Percentiles rank a stretch among this genome's conserved stretches.
phyloP scores from a whole-genome alignment of 2,888 invertebrate genomes.

The Troides oblongomaculatus region DNA sequence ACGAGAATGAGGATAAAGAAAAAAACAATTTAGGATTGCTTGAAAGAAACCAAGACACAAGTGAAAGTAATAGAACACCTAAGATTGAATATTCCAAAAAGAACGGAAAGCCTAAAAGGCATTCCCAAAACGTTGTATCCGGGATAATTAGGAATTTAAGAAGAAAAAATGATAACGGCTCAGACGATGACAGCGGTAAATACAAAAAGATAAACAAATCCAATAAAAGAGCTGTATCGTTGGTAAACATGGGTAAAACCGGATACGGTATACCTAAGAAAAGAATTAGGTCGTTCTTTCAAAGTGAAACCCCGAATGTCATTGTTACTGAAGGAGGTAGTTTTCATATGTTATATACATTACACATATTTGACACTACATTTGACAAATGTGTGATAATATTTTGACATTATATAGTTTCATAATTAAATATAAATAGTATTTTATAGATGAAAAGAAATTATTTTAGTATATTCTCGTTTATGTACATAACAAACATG shows the following conservation, averaged over 20 bases:
- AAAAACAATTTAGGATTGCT: constrained; percentile 64
- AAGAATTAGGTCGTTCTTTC: constrained; percentile 68
- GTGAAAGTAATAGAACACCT: constrained; percentile 40
- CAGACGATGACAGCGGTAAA: constrained; percentile 71
- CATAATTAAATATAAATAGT: too few species aligned
- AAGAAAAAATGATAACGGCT: constrained; percentile 60
- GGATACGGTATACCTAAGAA: constrained; percentile 61
- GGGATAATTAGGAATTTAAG: constrained; percentile 64
- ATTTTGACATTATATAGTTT: constrained; percentile 3
- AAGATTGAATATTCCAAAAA: constrained; percentile 66
- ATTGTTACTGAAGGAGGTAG: constrained; percentile 79
- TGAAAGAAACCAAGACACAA: constrained; percentile 58
- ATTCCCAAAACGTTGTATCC: constrained; percentile 58
- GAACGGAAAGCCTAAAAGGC: constrained; percentile 59
- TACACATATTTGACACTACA: constrained; percentile 31
- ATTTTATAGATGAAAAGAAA: too few species aligned
- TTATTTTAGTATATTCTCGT: too few species aligned
- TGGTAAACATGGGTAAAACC: constrained; percentile 64
- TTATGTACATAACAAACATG: background rate
- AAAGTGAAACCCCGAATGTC: constrained; percentile 71
- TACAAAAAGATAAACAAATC: constrained; percentile 74
- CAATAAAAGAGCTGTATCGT: constrained; percentile 69
- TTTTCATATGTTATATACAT: constrained; percentile 31
- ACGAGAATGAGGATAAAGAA: constrained; percentile 36
- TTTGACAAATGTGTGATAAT: constrained; percentile 24